Conservation (phyloP, 2,888 invertebrate species). For the Galerucella nymphaeae region DNA sequence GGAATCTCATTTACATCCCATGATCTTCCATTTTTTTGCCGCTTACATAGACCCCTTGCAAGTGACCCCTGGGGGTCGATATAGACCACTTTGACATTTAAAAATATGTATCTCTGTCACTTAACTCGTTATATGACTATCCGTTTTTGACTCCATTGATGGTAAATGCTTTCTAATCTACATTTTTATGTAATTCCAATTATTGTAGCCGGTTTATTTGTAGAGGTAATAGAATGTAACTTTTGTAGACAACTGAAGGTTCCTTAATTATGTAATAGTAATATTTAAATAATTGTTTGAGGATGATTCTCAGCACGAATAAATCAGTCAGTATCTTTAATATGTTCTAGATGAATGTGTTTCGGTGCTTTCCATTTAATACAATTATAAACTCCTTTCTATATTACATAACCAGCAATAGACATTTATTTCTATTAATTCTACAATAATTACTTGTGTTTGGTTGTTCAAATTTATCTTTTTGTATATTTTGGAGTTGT, state of each 20-base stretch:
- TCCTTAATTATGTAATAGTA: background rate
- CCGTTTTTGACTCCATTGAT: no score
- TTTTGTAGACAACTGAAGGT: background rate
- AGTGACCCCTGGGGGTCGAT: no score
- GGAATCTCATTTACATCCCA: no score
- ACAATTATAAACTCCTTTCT: constrained; percentile 27
- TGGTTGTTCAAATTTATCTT: no score
- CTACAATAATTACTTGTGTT: no score
- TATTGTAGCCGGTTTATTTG: background rate
- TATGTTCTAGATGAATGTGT: constrained; percentile 13
- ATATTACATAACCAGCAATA: constrained; percentile 19
- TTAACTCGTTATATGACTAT: no score
- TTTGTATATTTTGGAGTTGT: no score
- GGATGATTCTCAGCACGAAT: constrained; percentile 15
- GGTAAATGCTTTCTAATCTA: no score
- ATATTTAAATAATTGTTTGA: constrained; percentile 2
- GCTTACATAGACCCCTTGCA: no score
- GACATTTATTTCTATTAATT: background rate
- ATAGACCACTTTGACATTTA: no score
- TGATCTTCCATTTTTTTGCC: no score
- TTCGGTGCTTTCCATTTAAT: constrained; percentile 26
- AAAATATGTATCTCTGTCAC: no score
- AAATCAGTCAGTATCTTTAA: constrained; percentile 2
- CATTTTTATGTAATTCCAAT: background rate
- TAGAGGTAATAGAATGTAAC: background rate